A percentile compares a stretch with the other conserved stretches of the same genome.
Evolutionary conservation across 2,113 vertebrate species (phyloP).

Genomic region (Microcebus jonahi): DNA sequence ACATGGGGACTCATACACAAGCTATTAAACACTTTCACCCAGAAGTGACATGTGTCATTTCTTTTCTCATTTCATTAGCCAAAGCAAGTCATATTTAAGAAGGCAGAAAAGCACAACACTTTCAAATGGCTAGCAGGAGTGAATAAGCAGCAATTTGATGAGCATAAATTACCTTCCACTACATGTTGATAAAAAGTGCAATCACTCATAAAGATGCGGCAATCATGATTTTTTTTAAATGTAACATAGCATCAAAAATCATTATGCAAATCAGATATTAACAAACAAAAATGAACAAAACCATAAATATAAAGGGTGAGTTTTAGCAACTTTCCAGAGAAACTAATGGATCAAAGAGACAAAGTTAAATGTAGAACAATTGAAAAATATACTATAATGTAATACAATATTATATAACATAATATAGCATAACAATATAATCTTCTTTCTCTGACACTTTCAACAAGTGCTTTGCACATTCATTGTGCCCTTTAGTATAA

Average conservation of each 20-base stretch:
- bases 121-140: background rate
- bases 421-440: background rate
- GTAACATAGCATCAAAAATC: background rate
- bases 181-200: background rate
- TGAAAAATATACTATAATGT: background rate
- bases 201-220: background rate
- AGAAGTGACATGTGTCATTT: background rate
- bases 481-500: too few relatives aligned
- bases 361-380: background rate
- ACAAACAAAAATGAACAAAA: background rate
- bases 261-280: background rate
- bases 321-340: background rate
- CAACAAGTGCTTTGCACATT: background rate
- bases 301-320: background rate
- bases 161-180: background rate
- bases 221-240: background rate
- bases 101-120: background rate
- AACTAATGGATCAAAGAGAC: background rate
- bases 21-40: background rate
- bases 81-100: background rate
- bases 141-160: background rate
- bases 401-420: background rate
- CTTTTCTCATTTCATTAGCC: too few relatives aligned
- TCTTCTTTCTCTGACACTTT: background rate
- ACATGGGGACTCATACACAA: background rate